phyloP scores from a whole-genome alignment of 1,140 invertebrate genomes.

The Bombus confusus region DNA sequence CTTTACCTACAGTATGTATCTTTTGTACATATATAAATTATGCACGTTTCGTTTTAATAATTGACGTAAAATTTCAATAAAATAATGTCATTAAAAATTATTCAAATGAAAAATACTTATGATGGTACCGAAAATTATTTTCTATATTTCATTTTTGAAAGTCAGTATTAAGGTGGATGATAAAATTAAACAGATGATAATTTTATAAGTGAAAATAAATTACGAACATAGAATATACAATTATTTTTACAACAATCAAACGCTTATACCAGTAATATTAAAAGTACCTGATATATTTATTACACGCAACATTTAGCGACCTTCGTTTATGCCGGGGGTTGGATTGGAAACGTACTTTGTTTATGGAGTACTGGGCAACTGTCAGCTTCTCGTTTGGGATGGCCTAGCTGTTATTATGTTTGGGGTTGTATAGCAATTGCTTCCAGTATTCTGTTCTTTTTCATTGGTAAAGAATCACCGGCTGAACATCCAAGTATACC shows the following conservation, averaged over 20 bases:
- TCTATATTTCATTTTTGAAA: neutral
- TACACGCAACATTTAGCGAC: conserved; percentile 62
- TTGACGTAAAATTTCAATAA: no score
- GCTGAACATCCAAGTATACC: conserved; percentile 76
- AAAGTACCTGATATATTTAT: neutral
- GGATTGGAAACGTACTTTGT: conserved; percentile 86
- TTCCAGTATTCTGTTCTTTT: conserved; percentile 75
- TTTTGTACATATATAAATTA: no score
- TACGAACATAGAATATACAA: no score
- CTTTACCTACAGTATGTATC: no score
- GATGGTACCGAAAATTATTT: no score
- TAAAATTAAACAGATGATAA: neutral
- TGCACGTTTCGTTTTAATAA: no score
- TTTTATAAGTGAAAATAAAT: neutral
- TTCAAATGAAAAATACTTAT: no score
- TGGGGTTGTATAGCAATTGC: conserved; percentile 82
- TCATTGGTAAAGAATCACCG: conserved; percentile 82
- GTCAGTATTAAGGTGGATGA: neutral
- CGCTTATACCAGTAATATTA: no score
- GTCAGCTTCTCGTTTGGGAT: conserved; percentile 83
- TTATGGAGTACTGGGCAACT: conserved; percentile 85
- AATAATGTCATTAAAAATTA: no score
- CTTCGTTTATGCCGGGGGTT: conserved; percentile 82
- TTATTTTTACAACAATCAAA: no score
- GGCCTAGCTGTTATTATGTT: conserved; percentile 85